Conservation (phyloP, 2,797 vertebrate species). For the Hippopotamyrus pictus region DNA sequence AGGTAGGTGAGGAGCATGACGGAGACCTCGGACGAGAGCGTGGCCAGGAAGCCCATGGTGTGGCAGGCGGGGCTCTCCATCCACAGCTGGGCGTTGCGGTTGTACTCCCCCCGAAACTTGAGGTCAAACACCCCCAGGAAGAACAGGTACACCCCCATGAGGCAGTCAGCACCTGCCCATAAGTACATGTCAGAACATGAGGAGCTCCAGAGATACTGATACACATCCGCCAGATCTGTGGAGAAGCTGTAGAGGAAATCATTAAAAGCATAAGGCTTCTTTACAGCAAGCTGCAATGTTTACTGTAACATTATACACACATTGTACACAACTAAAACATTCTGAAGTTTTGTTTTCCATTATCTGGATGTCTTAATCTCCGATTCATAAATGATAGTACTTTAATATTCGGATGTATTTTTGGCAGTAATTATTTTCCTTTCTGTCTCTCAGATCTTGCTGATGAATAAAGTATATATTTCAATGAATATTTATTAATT, state of each 20-base stretch:
- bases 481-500: background rate
- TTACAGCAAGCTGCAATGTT: background rate
- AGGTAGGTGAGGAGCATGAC: constrained; percentile 74
- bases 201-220: background rate
- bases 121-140: constrained; percentile 69
- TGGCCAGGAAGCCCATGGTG: constrained; percentile 67
- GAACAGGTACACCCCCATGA: constrained; percentile 74
- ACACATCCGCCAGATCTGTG: background rate
- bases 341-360: background rate
- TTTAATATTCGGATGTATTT: background rate
- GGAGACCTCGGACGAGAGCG: constrained; percentile 73
- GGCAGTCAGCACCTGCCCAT: constrained; percentile 64
- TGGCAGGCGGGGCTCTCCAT: constrained; percentile 67
- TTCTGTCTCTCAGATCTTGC: background rate
- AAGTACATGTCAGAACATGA: background rate
- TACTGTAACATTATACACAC: background rate
- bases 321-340: background rate
- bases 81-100: constrained; percentile 72
- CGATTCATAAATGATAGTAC: background rate
- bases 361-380: background rate
- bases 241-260: background rate
- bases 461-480: background rate
- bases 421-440: background rate
- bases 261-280: background rate
- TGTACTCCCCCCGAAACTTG: constrained; percentile 69